Conservation (phyloP, 2,888 invertebrate genomes). For the Trissolcus brochymenae region DNA sequence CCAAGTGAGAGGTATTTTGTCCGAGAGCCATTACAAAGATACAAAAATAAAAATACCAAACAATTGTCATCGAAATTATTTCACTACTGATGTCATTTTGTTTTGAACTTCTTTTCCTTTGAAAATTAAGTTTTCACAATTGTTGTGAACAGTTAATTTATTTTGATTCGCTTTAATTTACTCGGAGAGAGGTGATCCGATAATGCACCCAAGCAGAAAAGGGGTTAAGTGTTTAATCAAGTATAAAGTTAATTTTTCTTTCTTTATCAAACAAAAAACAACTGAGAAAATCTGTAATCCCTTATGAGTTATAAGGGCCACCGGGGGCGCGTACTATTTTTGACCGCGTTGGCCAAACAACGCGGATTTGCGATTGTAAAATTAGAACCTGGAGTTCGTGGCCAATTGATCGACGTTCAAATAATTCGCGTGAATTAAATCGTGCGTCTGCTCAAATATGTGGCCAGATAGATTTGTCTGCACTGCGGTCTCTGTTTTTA, state of each 20-base stretch:
- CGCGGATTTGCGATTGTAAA: conserved; percentile 35
- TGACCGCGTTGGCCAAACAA: conserved; percentile 22
- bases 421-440: conserved; percentile 29
- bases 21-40: conserved; percentile 18
- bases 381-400: conserved; percentile 28
- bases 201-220: conserved; percentile 40
- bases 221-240: conserved; percentile 47
- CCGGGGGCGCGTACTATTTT: conserved; percentile 24
- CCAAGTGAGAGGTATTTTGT: conserved; percentile 32
- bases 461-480: neutral
- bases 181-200: conserved; percentile 24
- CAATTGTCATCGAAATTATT: too few relatives aligned
- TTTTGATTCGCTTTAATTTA: conserved; percentile 14
- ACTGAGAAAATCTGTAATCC: conserved; percentile 42
- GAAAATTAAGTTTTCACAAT: too few relatives aligned
- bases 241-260: conserved; percentile 50
- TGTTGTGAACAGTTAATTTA: neutral
- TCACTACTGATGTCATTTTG: too few relatives aligned
- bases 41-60: neutral
- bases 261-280: conserved; percentile 15
- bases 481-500: neutral
- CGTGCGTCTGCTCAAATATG: conserved; percentile 10
- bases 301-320: conserved; percentile 34
- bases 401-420: conserved; percentile 29
- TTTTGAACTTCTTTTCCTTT: too few relatives aligned